Conservation (phyloP, 2,888 invertebrate genomes). For the Ornithoptera alexandrae region DNA sequence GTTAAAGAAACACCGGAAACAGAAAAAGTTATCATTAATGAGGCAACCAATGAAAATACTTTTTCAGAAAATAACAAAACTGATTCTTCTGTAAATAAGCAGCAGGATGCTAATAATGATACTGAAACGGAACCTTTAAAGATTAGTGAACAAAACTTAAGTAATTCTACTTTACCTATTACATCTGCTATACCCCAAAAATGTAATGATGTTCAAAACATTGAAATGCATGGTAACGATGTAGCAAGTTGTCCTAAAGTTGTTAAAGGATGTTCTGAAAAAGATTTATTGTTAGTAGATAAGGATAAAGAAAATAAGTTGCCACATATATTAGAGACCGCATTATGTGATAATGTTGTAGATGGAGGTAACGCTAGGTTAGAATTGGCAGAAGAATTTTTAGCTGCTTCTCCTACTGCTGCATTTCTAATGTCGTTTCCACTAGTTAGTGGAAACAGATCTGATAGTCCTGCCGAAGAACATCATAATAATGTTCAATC, state of each 20-base stretch:
- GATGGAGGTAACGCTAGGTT: constrained; percentile 79
- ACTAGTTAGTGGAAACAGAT: constrained; percentile 81
- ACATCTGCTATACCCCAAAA: constrained; percentile 15
- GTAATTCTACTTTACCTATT: constrained; percentile 2
- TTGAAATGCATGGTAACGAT: constrained; percentile 1
- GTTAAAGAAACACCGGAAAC: background rate
- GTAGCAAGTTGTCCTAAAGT: constrained; percentile 8
- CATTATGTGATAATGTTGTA: constrained; percentile 65
- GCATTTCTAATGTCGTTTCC: constrained; percentile 89
- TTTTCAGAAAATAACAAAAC: background rate
- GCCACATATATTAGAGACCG: constrained; percentile 61
- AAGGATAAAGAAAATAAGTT: constrained; percentile 66
- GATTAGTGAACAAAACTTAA: constrained; percentile 11
- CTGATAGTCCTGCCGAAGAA: constrained; percentile 74
- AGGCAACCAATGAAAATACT: constrained; percentile 7
- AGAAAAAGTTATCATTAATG: constrained; percentile 7
- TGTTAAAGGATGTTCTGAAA: constrained; percentile 14
- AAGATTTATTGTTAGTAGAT: constrained; percentile 36
- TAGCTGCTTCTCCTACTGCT: constrained; percentile 85
- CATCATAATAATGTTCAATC: constrained; percentile 42
- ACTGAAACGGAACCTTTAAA: constrained; percentile 3
- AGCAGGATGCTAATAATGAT: background rate
- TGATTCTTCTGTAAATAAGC: background rate
- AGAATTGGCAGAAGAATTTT: constrained; percentile 77
- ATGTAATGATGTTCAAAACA: constrained; percentile 11